phyloP scores from a whole-genome alignment of 2,888 invertebrate species.

The Aporophyla lueneburgensis region DNA sequence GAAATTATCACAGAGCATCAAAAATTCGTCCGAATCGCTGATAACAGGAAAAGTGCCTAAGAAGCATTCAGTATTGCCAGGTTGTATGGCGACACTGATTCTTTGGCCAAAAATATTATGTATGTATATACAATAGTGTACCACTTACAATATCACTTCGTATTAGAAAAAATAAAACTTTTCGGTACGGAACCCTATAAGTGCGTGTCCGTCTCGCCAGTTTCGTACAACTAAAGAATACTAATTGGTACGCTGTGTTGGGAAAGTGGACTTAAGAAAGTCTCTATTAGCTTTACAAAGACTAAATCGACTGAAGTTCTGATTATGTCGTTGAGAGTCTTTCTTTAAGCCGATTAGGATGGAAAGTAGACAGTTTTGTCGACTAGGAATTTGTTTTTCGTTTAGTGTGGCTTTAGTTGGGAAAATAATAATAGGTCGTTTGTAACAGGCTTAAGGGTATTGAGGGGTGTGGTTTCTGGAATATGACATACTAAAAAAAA shows the following conservation, averaged over 20 bases:
- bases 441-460: conserved; percentile 6
- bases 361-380: conserved; percentile 36
- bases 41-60: too few species aligned
- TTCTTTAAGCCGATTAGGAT: conserved; percentile 51
- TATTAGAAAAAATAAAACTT: background rate
- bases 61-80: too few species aligned
- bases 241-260: conserved; percentile 51
- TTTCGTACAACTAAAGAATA: conserved; percentile 44
- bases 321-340: conserved; percentile 50
- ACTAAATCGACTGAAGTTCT: conserved; percentile 51
- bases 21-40: too few species aligned
- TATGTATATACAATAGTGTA: too few species aligned
- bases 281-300: conserved; percentile 42
- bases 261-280: conserved; percentile 46
- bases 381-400: conserved; percentile 27
- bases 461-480: background rate
- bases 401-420: conserved; percentile 22
- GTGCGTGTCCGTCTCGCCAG: background rate
- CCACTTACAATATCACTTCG: too few species aligned
- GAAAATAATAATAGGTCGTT: background rate
- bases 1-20: too few species aligned
- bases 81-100: too few species aligned
- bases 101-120: too few species aligned
- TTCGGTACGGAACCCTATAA: too few species aligned
- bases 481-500: too few species aligned